Percentiles rank a stretch among this genome's conserved stretches.
Evolutionary conservation across 1,140 invertebrate species (phyloP).

Genomic region (Marisa cornuarietis): DNA sequence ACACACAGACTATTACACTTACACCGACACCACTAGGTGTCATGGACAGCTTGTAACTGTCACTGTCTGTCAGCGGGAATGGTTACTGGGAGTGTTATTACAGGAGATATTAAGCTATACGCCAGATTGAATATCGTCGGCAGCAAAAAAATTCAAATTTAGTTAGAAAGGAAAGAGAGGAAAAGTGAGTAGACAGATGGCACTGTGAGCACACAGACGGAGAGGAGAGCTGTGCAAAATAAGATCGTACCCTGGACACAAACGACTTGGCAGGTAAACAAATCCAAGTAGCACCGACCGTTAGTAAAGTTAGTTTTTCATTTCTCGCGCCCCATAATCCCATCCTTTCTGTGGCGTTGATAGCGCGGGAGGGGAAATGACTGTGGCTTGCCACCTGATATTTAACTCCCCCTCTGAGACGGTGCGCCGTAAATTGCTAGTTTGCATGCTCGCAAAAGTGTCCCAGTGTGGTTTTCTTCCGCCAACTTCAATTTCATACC

Average conservation of each 20-base stretch:
- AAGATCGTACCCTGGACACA: too few species aligned
- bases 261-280: neutral
- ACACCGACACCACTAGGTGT: too few species aligned
- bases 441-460: neutral
- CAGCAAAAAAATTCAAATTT: neutral
- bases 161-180: conserved; percentile 4
- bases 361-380: neutral
- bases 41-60: too few species aligned
- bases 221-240: too few species aligned
- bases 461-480: neutral
- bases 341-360: neutral
- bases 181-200: conserved; percentile 10
- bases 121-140: too few species aligned
- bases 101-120: too few species aligned
- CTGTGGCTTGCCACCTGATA: neutral
- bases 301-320: conserved; percentile 4
- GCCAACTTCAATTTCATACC: conserved; percentile 1
- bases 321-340: neutral
- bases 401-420: neutral
- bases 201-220: too few species aligned
- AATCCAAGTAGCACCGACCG: neutral
- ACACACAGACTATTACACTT: too few species aligned
- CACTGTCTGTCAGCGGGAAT: too few species aligned
- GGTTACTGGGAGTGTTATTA: too few species aligned
- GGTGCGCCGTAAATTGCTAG: neutral